Evolutionary conservation across 2,797 vertebrate species (phyloP), one percentile per base, ranked within the genome.

Genomic region (Gastrophryne carolinensis): DNA sequence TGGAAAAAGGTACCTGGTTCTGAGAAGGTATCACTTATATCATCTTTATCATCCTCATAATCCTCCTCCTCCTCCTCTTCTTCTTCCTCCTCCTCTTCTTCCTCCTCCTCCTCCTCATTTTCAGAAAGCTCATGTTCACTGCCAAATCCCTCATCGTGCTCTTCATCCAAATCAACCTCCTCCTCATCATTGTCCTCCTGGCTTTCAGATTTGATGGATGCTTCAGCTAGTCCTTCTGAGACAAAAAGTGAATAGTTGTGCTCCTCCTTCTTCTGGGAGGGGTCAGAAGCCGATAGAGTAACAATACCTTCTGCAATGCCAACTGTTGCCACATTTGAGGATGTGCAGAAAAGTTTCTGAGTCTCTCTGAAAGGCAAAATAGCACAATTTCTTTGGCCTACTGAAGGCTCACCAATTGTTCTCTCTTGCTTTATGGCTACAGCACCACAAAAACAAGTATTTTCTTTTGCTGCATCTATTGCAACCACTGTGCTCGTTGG

Each of bases 181-280:
- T 92, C 92, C 0, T 93, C 93, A 0, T 96, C 95, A 0, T 88
- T 95, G 1, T 95, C 95, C 0, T 94, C 94, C 29, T 92, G 94
- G 2, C 86, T 88, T 0, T 90, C 92, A 78, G 90, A 89, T 73
- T 93, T 93, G 75, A 83, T 87, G 30, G 93, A 91, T 70, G 90
- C 87, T 2, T 93, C 92, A 35, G 86, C 82, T 79, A 90, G 79
- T 47, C 81, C 62, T 84, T 94, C 94, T n/a, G 94, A 94, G 79
- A 98, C 90, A 83, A 98, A 99, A 58, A 98, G 92, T 3, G 97
- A 99, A 41, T 99, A 99, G 87, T 99, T 99, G 93, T 99, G 97
- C 82, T 99, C 98, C 84, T 98, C 96, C 73, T 98, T 98, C 85
- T 93, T 96, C 87, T 98, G 96, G 0, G 90, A 88, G 34, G 89